Percentiles rank a stretch among this genome's conserved stretches.
Evolutionary conservation across 2,888 invertebrate genomes (phyloP).

Genomic region (Ceramica pisi): DNA sequence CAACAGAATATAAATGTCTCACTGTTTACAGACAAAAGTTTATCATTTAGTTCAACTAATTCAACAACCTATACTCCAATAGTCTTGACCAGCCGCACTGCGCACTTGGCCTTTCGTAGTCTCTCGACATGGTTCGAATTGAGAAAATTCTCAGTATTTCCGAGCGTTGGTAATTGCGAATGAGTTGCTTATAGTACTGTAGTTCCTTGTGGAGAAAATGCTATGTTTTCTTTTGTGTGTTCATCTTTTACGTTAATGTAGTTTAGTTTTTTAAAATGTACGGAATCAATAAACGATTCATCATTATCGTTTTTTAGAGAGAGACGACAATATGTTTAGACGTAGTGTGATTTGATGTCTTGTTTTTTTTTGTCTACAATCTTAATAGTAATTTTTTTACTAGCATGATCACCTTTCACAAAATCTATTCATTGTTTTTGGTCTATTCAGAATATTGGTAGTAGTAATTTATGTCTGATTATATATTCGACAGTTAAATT

Average conservation of each 20-base stretch:
- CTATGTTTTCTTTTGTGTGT: neutral
- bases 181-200: conserved; percentile 22
- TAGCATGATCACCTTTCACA: too few species aligned
- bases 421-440: too few species aligned
- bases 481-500: too few species aligned
- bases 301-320: neutral
- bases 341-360: too few species aligned
- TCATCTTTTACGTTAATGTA: neutral
- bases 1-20: neutral
- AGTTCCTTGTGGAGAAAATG: neutral
- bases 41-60: neutral
- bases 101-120: conserved; percentile 21
- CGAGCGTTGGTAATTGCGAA: conserved; percentile 33
- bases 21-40: neutral
- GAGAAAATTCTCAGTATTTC: conserved; percentile 38
- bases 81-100: conserved; percentile 27
- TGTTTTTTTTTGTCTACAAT: too few species aligned
- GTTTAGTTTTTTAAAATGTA: neutral
- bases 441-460: too few species aligned
- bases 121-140: conserved; percentile 4
- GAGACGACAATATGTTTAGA: too few species aligned
- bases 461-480: too few species aligned
- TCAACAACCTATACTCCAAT: neutral
- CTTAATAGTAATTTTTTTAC: too few species aligned
- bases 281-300: too few species aligned